Percentiles rank a stretch among this genome's conserved stretches.
Evolutionary conservation across 2,888 invertebrate species (phyloP).

Genomic region (Platypus cylindrus): DNA sequence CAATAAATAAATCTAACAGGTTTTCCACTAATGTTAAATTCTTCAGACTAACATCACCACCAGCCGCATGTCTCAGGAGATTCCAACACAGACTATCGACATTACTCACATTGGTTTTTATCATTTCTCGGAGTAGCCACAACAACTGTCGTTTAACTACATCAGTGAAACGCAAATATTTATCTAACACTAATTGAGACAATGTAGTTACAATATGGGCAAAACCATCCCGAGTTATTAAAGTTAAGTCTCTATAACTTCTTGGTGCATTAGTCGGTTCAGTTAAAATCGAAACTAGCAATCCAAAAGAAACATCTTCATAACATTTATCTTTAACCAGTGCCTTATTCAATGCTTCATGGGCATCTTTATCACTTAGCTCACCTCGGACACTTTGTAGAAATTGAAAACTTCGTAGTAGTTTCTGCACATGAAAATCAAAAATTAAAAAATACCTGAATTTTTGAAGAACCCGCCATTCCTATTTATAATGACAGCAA

Average conservation of each 20-base stretch:
- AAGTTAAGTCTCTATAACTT: slow-evolving; percentile 83
- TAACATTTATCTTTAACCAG: slow-evolving; percentile 80
- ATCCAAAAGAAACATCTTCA: slow-evolving; percentile 86
- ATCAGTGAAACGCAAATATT: slow-evolving; percentile 74
- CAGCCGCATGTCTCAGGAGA: slow-evolving; percentile 85
- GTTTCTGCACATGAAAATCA: slow-evolving; percentile 54
- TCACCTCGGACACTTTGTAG: slow-evolving; percentile 68
- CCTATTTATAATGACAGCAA: slow-evolving; percentile 26
- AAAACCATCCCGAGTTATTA: slow-evolving; percentile 82
- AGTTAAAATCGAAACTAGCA: slow-evolving; percentile 76
- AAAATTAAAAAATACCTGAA: slow-evolving; percentile 4
- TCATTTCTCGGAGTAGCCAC: slow-evolving; percentile 87
- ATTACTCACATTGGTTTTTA: slow-evolving; percentile 75
- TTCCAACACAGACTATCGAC: slow-evolving; percentile 86
- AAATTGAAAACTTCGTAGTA: slow-evolving; percentile 70
- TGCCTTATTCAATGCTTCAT: slow-evolving; percentile 80
- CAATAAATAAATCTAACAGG: slow-evolving; percentile 80
- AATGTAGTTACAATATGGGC: slow-evolving; percentile 68
- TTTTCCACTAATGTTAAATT: slow-evolving; percentile 84
- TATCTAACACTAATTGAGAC: slow-evolving; percentile 72
- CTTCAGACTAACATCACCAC: slow-evolving; percentile 78
- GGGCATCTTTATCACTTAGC: slow-evolving; percentile 85
- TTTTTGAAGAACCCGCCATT: slow-evolving; percentile 14
- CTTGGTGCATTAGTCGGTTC: slow-evolving; percentile 73
- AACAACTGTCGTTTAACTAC: slow-evolving; percentile 68